Conservation (phyloP, 2,113 vertebrate species). For the Cathartes aura region DNA sequence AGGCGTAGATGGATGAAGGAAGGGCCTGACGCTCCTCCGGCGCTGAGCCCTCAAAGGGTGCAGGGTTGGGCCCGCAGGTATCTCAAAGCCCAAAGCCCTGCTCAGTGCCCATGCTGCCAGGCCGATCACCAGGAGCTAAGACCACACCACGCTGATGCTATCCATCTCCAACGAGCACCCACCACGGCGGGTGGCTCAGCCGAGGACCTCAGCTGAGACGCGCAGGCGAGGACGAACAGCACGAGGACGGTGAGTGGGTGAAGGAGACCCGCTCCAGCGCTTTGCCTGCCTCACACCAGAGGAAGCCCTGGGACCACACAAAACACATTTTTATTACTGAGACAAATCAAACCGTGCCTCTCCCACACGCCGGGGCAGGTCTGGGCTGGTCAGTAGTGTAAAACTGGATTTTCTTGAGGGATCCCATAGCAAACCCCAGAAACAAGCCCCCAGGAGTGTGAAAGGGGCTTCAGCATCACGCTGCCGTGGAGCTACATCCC, state of each 20-base stretch:
- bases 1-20: accelerated
- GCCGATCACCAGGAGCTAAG: background rate
- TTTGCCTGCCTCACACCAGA: background rate
- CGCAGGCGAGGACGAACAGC: accelerated
- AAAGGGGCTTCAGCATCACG: accelerated
- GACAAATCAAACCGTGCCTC: background rate
- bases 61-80: background rate
- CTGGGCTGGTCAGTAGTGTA: background rate
- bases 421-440: background rate
- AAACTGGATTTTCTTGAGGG: background rate
- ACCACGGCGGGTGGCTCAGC: background rate
- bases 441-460: accelerated
- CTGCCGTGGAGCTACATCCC: background rate
- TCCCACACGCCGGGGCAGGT: background rate
- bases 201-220: background rate
- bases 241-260: accelerated
- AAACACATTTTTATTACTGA: background rate
- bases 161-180: background rate
- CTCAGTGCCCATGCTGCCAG: background rate
- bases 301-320: background rate
- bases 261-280: background rate
- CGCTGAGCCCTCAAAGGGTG: background rate
- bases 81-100: background rate
- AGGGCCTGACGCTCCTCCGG: background rate
- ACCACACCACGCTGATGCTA: accelerated